Percentiles rank a stretch among this genome's conserved stretches.
Evolutionary conservation across 2,888 invertebrate species (phyloP).

Genomic region (Julus scanicus): DNA sequence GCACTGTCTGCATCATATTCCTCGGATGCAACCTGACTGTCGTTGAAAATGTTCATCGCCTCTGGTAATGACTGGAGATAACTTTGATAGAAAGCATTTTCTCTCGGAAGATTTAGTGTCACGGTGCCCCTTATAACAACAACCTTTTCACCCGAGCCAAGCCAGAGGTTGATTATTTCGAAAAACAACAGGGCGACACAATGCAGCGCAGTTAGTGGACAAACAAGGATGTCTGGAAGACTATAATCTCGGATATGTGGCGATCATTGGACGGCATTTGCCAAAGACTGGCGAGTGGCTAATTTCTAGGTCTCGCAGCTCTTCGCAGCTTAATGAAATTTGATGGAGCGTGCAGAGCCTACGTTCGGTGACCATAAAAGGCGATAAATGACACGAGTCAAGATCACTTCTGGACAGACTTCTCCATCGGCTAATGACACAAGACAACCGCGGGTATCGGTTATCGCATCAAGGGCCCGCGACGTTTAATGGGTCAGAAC

Average conservation of each 20-base stretch:
- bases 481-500: not conserved
- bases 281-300: not conserved
- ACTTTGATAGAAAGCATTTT: no score
- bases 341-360: not conserved
- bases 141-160: no score
- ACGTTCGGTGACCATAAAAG: not conserved
- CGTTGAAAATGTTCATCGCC: no score
- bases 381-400: not conserved
- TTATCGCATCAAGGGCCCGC: not conserved
- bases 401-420: slow-evolving; percentile 1
- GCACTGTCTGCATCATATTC: no score
- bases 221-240: not conserved
- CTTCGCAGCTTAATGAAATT: not conserved
- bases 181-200: not conserved
- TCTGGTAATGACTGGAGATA: no score
- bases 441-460: not conserved
- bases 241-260: not conserved
- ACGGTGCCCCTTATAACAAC: no score
- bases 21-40: no score
- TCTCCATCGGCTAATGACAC: not conserved
- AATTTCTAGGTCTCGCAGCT: not conserved
- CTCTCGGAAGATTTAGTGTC: no score
- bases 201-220: not conserved
- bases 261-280: not conserved
- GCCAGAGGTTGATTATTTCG: not conserved